Evolutionary conservation across 2,797 vertebrate genomes (phyloP).

Genomic region (Xenopus petersii): DNA sequence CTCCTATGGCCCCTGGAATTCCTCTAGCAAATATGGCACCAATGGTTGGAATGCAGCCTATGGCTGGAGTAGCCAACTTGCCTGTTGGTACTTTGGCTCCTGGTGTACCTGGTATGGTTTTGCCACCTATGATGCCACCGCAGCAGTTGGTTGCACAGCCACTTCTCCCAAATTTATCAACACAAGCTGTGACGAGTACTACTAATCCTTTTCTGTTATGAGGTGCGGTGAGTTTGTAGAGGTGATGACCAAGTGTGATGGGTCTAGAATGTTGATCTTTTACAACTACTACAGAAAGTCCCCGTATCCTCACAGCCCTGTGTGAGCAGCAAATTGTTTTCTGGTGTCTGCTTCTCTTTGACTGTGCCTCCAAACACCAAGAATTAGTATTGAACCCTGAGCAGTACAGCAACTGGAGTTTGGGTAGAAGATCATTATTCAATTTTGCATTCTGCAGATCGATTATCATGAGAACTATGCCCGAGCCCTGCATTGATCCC

Average conservation of each 20-base stretch:
- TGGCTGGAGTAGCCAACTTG: slow-evolving; percentile 49
- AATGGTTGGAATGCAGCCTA: slow-evolving; percentile 45
- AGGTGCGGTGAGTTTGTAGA: slow-evolving; percentile 24
- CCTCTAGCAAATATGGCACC: slow-evolving; percentile 58
- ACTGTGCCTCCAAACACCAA: slow-evolving; percentile 45
- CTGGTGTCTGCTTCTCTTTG: slow-evolving; percentile 21
- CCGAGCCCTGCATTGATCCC: slow-evolving; percentile 20
- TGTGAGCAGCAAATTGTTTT: slow-evolving; percentile 24
- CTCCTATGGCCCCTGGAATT: slow-evolving; percentile 51
- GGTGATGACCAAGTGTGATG: slow-evolving; percentile 29
- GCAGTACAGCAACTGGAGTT: slow-evolving; percentile 21
- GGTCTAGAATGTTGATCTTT: slow-evolving; percentile 26
- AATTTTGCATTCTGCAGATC: slow-evolving; percentile 36
- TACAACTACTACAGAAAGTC: slow-evolving; percentile 32
- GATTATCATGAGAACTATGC: slow-evolving; percentile 31
- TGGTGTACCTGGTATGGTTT: slow-evolving; percentile 50
- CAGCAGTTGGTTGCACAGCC: slow-evolving; percentile 28
- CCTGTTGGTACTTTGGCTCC: slow-evolving; percentile 44
- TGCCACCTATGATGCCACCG: slow-evolving; percentile 55
- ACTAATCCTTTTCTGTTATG: slow-evolving; percentile 59
- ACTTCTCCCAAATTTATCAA: slow-evolving; percentile 5
- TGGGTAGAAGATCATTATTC: slow-evolving; percentile 18
- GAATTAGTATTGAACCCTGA: slow-evolving; percentile 36
- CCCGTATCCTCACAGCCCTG: slow-evolving; percentile 12
- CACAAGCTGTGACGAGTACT: slow-evolving; percentile 55